Evolutionary conservation across 2,113 vertebrate genomes (phyloP), one percentile per base, ranked within the genome.

Genomic region (Aix galericulata): DNA sequence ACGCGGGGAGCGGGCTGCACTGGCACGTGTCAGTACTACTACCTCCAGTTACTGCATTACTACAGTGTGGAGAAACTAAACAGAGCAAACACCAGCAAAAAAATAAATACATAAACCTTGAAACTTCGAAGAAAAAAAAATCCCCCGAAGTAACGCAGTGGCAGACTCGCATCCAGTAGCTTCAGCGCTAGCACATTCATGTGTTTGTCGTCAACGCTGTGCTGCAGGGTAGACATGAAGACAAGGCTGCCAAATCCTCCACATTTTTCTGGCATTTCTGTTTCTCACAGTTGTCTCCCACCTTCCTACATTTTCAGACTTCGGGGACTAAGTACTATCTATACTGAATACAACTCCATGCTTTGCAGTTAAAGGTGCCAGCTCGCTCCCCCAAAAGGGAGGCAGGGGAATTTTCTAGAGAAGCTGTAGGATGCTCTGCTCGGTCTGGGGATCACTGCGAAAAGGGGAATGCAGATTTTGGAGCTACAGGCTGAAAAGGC

Each of bases 271-370:
- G 91, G 67, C 92, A 92, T 97, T 96, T 92, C 94, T 96, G 93
- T 91, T 96, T 97, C 94, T 97, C 96, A 89, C 95, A 96, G 96
- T 96, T 96, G 95, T 96, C 96, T 97, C 89, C 96, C 95, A 96
- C 93, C 95, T 93, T 96, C 96, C 95, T 95, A 96, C 94, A 97
- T 96, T 96, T 97, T 96, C 92, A 97, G 88, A 84, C 67, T 95
- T 91, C 59, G 72, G 29, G 80, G 55, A 95, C 92, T 97, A 94
- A 96, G 88, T 88, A 96, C 91, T 82, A 3, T 85, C 40, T 76
- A 44, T 91, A 63, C 80, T n/a, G 88, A 95, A 94, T 38, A 94
- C 77, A 94, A 91, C 66, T 95, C 66, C 58, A n/a, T 91, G 67
- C 69, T 92, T 73, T 34, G 69, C 36, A 7, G 3, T 17, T 1